A percentile compares a stretch with the other conserved stretches of the same genome.
These are phyloP conservation scores for Petaurus breviceps DNA, from an alignment of 2,113 vertebrate genomes.

Conservation along the genomic window DNA sequence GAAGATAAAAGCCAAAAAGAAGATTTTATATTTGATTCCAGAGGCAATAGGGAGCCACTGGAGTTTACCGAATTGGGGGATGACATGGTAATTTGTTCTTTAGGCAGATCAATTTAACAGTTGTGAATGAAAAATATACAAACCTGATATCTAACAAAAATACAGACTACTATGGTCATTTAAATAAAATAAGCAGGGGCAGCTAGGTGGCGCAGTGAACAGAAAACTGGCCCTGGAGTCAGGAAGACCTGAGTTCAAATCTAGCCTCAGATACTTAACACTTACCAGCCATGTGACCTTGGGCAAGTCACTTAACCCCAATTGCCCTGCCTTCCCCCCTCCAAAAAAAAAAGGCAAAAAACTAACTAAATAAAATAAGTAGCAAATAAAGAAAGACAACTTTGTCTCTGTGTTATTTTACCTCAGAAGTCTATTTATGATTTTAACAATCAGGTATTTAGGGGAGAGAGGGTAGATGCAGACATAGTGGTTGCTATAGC, in stretches of 20 bases:
- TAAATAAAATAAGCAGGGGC: not conserved
- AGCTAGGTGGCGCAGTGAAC: too few species aligned
- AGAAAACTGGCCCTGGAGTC: too few species aligned
- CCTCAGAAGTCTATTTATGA: not conserved
- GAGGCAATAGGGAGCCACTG: not conserved
- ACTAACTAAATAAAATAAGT: not conserved
- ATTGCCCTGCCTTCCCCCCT: too few species aligned
- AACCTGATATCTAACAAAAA: not conserved
- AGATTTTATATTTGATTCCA: not conserved
- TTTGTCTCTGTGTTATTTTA: conserved; percentile 7
- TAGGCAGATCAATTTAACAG: not conserved
- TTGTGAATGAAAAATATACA: not conserved
- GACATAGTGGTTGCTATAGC: not conserved
- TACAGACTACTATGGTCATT: not conserved
- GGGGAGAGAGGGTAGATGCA: not conserved
- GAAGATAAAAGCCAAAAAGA: not conserved
- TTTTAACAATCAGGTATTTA: not conserved
- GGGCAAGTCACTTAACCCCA: too few species aligned
- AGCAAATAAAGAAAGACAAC: not conserved
- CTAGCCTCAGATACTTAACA: too few species aligned
- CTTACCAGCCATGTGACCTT: too few species aligned
- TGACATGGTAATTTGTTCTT: not conserved
- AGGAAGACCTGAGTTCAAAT: too few species aligned
- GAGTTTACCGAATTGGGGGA: not conserved
- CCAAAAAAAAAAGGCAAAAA: too few species aligned